Base-by-base conservation (phyloP, 2,888 invertebrate genomes). In the Chouioia cunea region DNA sequence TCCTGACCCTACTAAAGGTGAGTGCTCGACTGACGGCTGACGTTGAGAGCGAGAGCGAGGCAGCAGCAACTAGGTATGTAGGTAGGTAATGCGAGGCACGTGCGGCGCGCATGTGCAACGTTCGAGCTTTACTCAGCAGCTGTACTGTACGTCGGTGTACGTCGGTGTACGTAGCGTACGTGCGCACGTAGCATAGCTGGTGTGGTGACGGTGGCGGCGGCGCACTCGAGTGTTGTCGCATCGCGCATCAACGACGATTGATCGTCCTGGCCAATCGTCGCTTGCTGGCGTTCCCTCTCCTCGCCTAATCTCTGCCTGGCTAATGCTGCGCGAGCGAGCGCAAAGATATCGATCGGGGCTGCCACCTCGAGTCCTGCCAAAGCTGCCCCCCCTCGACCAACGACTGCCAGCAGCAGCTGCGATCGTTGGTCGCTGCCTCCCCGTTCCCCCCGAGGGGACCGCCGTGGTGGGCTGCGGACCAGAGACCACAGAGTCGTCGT, bases 1-100 rank as follows among this genome's bases (percentile, higher is more conserved):
- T 98, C 81, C 91, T 98, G 80, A 97, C 95, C 65, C 90, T 98
- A 86, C 89, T 98, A 57, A 98, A 98, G 95, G 98, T 97, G 88
- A 90, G 92, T 84, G 63, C n/a, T 27, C 18, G 22, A 18, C 48
- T 36, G 36, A 36, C 36, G 36, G n/a, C n/a, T 36, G 12, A 36
- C 36, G 15, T n/a, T n/a, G n/a, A n/a, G n/a, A n/a, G n/a, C n/a
- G n/a, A n/a, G n/a, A n/a, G n/a, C n/a, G n/a, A n/a, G n/a, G n/a
- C n/a, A n/a, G n/a, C n/a, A n/a, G n/a, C n/a, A n/a, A n/a, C n/a
- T n/a, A n/a, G n/a, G n/a, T n/a, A n/a, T n/a, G n/a, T n/a, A n/a
- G n/a, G n/a, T n/a, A n/a, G n/a, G n/a, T n/a, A n/a, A n/a, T n/a
- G n/a, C n/a, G n/a, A n/a, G n/a, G 36, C 6, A 36, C 36, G 36